Conservation (phyloP, 1,140 invertebrate species). For the Panagrolaimus sp. region DNA sequence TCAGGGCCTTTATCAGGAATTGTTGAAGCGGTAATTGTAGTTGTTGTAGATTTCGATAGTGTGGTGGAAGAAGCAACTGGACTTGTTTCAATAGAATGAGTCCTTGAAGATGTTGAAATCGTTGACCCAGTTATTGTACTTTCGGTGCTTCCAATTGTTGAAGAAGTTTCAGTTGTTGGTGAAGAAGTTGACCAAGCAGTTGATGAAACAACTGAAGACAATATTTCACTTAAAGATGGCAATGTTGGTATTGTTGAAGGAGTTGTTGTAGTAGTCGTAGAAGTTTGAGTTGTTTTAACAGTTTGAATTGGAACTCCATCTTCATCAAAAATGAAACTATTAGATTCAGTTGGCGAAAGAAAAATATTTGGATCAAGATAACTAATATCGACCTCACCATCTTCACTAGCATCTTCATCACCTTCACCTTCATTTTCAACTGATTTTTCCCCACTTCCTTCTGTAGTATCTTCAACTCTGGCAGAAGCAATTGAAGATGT, state of each 20-base stretch:
- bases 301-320: neutral
- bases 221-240: neutral
- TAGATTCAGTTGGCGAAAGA: neutral
- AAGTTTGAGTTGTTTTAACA: neutral
- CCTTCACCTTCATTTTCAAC: neutral
- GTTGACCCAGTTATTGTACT: neutral
- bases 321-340: neutral
- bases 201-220: too few relatives aligned
- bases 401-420: neutral
- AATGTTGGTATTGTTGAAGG: neutral
- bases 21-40: neutral
- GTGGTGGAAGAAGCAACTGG: neutral
- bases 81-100: neutral
- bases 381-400: neutral
- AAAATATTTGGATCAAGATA: neutral
- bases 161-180: neutral
- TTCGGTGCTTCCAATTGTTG: neutral
- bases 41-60: neutral
- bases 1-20: neutral
- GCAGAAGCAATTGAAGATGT: neutral
- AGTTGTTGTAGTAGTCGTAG: neutral
- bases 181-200: neutral
- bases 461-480: neutral
- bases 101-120: neutral
- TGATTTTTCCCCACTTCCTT: too few relatives aligned